These are phyloP conservation scores for Xiphophorus couchianus DNA, from an alignment of 2,113 vertebrate species.

Conservation along the genomic window DNA sequence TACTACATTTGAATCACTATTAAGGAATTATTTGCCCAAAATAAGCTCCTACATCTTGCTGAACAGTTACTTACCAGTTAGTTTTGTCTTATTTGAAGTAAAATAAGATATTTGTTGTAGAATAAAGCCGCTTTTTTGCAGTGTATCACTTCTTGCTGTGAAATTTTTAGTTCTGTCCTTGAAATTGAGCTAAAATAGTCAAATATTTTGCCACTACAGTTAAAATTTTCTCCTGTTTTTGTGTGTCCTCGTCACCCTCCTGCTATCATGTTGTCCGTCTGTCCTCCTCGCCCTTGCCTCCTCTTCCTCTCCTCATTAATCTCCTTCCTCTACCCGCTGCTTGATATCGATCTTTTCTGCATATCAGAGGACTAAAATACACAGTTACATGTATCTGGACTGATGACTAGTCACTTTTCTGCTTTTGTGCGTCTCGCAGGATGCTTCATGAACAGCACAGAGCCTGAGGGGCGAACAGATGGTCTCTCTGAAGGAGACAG, in stretches of 20 bases:
- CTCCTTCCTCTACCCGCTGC: constrained; percentile 26
- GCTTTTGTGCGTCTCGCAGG: constrained; percentile 57
- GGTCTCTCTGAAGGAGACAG: constrained; percentile 14
- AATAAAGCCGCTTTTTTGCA: too few relatives aligned
- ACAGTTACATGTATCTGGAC: constrained; percentile 51
- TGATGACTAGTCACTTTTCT: constrained; percentile 61
- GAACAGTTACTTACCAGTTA: too few relatives aligned
- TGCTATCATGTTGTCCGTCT: constrained; percentile 40
- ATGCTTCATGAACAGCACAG: constrained; percentile 54
- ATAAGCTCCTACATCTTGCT: too few relatives aligned
- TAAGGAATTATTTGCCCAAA: too few relatives aligned
- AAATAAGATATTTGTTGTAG: too few relatives aligned
- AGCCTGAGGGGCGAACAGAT: constrained; percentile 29
- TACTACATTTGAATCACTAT: too few relatives aligned
- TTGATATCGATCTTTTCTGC: constrained; percentile 69
- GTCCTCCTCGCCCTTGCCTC: constrained; percentile 41
- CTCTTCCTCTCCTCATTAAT: constrained; percentile 15
- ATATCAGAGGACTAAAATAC: constrained; percentile 65
- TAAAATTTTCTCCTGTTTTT: constrained; percentile 3
- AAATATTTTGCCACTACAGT: constrained; percentile 7
- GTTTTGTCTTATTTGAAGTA: too few relatives aligned
- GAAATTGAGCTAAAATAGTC: constrained; percentile 12
- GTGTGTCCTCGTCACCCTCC: background rate
- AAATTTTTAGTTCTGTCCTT: background rate
- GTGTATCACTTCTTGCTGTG: background rate